A percentile compares a stretch with the other conserved stretches of the same genome.
phyloP scores from a whole-genome alignment of 23 tunicate species.

The Trididemnum clinides region DNA sequence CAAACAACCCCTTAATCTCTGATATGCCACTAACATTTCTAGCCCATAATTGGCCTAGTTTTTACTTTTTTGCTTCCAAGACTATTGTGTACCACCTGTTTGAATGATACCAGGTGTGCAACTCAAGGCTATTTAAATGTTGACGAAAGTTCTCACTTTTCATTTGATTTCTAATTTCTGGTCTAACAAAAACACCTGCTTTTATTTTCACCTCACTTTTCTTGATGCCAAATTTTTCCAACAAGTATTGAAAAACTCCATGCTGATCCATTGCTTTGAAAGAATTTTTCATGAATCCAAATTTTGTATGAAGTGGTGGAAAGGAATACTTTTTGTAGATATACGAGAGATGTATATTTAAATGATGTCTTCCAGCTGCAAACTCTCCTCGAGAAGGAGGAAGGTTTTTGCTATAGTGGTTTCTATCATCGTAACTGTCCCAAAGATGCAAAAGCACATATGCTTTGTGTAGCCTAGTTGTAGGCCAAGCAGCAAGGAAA shows the following conservation, averaged over 20 bases:
- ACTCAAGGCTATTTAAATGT: constrained; percentile 10
- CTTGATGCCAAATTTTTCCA: no score
- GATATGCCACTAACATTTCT: constrained; percentile 25
- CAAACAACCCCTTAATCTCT: constrained; percentile 10
- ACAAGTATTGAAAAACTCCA: constrained; percentile 6
- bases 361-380: constrained; percentile 12
- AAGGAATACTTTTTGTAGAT: constrained; percentile 24
- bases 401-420: constrained; percentile 28
- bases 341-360: not conserved
- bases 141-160: no score
- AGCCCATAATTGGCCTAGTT: constrained; percentile 3
- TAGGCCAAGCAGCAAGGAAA: constrained; percentile 27
- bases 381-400: constrained; percentile 17
- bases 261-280: constrained; percentile 35
- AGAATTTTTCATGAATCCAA: constrained; percentile 12
- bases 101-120: constrained; percentile 22
- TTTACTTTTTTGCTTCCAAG: not conserved
- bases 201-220: no score
- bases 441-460: constrained; percentile 43
- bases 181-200: no score
- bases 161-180: no score
- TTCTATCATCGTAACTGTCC: constrained; percentile 39
- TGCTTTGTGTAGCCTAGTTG: constrained; percentile 29
- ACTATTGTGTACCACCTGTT: constrained; percentile 15
- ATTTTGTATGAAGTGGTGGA: no score